Percentiles rank a stretch among this genome's conserved stretches.
These are phyloP conservation scores for Batillaria attramentaria DNA, from an alignment of 1,140 invertebrate genomes.

Conservation along the genomic window DNA sequence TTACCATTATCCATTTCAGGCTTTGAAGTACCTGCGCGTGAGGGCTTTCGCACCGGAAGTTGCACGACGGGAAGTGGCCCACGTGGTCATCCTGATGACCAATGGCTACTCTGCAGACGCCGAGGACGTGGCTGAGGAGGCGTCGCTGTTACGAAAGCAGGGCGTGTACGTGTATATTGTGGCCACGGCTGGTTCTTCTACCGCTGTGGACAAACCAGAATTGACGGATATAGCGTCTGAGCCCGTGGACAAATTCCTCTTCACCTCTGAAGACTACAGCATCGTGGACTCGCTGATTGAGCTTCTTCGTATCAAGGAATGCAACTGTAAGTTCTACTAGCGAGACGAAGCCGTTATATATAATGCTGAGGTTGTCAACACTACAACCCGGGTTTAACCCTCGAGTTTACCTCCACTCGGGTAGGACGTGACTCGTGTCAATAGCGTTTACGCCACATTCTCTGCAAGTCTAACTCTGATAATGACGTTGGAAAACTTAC, in stretches of 20 bases:
- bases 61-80: constrained; percentile 39
- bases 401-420: background rate
- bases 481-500: too few species aligned
- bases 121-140: constrained; percentile 34
- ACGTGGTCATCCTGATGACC: constrained; percentile 50
- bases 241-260: constrained; percentile 29
- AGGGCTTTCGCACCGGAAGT: constrained; percentile 35
- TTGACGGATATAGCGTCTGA: constrained; percentile 37
- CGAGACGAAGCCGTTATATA: background rate
- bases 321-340: constrained; percentile 34
- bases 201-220: constrained; percentile 40
- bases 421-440: background rate
- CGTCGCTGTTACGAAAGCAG: constrained; percentile 33
- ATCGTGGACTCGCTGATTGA: constrained; percentile 31
- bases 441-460: too few species aligned
- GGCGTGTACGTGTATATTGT: constrained; percentile 50
- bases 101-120: constrained; percentile 43
- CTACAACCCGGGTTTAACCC: background rate
- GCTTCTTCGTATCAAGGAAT: constrained; percentile 29
- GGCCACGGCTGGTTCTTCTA: constrained; percentile 24
- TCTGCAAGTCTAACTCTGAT: too few species aligned
- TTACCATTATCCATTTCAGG: background rate
- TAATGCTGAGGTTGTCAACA: too few species aligned
- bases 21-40: constrained; percentile 38
- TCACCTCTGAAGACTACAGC: background rate